Evolutionary conservation across 2,888 invertebrate genomes (phyloP).

Genomic region (Ischnura elegans): DNA sequence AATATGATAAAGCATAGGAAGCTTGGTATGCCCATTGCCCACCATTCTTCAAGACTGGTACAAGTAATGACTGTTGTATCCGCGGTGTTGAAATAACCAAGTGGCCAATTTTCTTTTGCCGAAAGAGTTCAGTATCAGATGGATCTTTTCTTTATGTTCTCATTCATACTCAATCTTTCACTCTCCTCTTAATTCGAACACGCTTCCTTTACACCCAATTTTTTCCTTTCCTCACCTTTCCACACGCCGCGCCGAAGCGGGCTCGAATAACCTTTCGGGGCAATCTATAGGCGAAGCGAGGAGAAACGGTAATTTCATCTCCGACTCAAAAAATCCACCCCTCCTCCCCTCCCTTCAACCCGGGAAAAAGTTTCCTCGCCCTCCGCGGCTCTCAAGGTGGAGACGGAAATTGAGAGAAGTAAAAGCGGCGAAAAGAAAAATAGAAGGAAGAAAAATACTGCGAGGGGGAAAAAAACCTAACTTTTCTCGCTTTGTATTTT

Average conservation of each 20-base stretch:
- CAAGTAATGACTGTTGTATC: no score
- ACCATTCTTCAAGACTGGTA: no score
- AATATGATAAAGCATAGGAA: no score
- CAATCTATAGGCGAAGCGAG: conserved; percentile 26
- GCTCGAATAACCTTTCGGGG: neutral
- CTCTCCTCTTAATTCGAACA: neutral
- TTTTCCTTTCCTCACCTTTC: neutral
- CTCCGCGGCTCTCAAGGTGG: neutral
- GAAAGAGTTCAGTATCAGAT: no score
- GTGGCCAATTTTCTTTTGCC: no score
- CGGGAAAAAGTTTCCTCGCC: neutral
- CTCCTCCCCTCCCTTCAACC: neutral
- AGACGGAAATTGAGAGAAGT: neutral
- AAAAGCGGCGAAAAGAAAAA: neutral
- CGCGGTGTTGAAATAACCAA: no score
- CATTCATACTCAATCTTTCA: no score
- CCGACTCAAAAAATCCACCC: neutral
- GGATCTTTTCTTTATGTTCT: no score
- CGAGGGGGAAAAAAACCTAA: neutral
- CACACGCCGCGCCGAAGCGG: neutral
- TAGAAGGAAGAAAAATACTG: neutral
- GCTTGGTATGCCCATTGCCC: no score
- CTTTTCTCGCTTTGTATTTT: neutral
- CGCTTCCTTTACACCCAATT: neutral
- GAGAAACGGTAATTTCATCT: conserved; percentile 35